Evolutionary conservation across 2,113 vertebrate genomes (phyloP), one percentile per base, ranked within the genome.

Genomic region (Anguilla rostrata): DNA sequence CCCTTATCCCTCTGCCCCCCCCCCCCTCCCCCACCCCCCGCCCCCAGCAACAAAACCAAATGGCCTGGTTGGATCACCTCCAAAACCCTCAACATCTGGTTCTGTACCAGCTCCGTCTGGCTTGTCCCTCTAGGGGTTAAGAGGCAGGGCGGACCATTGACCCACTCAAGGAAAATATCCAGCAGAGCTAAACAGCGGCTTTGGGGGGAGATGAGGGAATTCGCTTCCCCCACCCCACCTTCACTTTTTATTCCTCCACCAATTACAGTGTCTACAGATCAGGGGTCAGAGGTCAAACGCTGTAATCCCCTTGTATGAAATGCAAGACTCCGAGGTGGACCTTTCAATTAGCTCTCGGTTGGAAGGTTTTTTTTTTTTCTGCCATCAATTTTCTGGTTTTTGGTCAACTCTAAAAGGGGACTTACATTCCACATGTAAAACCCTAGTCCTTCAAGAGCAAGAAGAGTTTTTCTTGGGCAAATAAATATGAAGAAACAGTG

Each of bases 101-200:
- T 75, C 81, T 83, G 18, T 63, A 34, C 81, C 20, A 16, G 41
- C 20, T 40, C n/a, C 39, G 7, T 83, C 34, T 78, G 41, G 22
- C 34, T 56, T 39, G 46, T 53, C 39, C 63, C 41, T 57, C 3
- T 60, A 15, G 71, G 71, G 82, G 82, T 83, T 40, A 83, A 63
- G 82, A 57, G 53, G 84, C 41, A 85, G 84, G 78, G 9, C 11
- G 20, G 63, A 34, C 66, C 41, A 57, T 57, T 34, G 71, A 75
- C 71, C 26, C 71, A n/a, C 71, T 75, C 71, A 78, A 87, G 46
- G 82, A 60, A 87, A 83, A 87, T 34, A 87, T 75, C 56, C 82
- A 78, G 9, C 34, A 78, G 82, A 78, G 29, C 29, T 83, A 75
- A 83, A 29, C 34, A 66, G 60, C 0, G 22, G 60, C 18, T 66